These are phyloP conservation scores for Syrrhaptes paradoxus DNA, from an alignment of 2,113 vertebrate species.

Conservation along the genomic window DNA sequence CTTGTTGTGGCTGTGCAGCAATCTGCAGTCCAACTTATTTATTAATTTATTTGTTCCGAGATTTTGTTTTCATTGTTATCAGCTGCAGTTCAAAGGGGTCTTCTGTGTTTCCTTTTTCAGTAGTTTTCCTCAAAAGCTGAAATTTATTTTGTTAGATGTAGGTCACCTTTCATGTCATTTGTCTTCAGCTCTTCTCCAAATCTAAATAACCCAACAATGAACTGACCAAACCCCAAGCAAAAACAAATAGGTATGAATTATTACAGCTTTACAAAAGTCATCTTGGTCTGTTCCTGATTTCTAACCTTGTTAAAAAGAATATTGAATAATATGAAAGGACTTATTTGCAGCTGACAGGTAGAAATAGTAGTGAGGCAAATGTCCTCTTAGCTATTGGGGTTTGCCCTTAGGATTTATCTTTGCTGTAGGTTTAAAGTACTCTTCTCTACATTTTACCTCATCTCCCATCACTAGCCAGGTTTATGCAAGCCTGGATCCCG, in stretches of 20 bases:
- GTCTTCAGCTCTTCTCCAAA: neutral
- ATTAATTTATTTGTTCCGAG: conserved; percentile 12
- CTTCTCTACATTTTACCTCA: neutral
- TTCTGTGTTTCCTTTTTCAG: neutral
- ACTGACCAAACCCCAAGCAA: neutral
- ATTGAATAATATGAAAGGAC: neutral
- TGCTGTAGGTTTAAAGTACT: neutral
- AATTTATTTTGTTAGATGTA: neutral
- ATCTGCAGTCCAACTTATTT: neutral
- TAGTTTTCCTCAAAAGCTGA: conserved; percentile 41
- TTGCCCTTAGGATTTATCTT: neutral
- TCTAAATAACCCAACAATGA: neutral
- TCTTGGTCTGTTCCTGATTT: neutral
- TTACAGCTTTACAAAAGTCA: neutral
- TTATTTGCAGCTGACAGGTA: neutral
- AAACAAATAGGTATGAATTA: neutral
- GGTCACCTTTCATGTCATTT: neutral
- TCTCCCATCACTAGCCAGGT: neutral
- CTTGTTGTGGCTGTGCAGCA: conserved; percentile 7
- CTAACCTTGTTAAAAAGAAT: neutral
- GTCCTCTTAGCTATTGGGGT: neutral
- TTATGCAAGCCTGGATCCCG: neutral
- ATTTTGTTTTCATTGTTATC: conserved; percentile 3
- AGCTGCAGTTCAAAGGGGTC: neutral
- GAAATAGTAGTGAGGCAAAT: neutral